Base-by-base conservation (phyloP, 2,797 vertebrate genomes). In the Melanotaenia maccullochi region DNA sequence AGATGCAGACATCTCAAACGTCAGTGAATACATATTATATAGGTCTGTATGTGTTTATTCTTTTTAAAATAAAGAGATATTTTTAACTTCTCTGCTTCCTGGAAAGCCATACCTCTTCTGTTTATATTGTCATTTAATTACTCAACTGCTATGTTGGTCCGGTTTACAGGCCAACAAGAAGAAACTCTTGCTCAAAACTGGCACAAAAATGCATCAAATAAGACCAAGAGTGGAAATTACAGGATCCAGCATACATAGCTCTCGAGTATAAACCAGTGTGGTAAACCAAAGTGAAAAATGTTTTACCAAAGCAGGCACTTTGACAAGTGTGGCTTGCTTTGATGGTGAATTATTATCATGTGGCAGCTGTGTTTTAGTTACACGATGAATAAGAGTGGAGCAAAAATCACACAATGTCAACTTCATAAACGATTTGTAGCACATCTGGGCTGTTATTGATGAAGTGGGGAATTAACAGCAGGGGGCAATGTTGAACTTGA, bases 401-500 rank as follows among this genome's bases (percentile, higher is more conserved):
- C 56, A 55, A 61, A 44, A 72, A 63, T 65, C 58, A 25, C 54
- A 63, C 11, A 4, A 25, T 65, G 60, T 69, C 56, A 25, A 49
- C n/a, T 72, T 65, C 9, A 80, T 66, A 58, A 75, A 73, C 52
- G 73, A 65, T 18, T 66, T 76, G 33, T 57, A 52, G 62, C 68
- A 65, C 74, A 79, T 87, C 65, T 77, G 75, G 76, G 16, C 49
- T 56, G 7, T 52, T 75, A n/a, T 32, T 75, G 79, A 51, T 71
- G 63, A 71, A 54, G 35, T 59, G 55, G 24, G 13, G 49, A 60
- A 55, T 57, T n/a, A 87, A 70, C 93, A 93, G 84, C 73, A 92
- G 93, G 90, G 90, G 92, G 92, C 92, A 81, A 71, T 89, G 81
- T 93, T 90, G 68, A 76, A 80, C 85, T 69, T 90, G 65, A 78